Conservation (phyloP, 2,113 vertebrate species). For the Pagrus major region DNA sequence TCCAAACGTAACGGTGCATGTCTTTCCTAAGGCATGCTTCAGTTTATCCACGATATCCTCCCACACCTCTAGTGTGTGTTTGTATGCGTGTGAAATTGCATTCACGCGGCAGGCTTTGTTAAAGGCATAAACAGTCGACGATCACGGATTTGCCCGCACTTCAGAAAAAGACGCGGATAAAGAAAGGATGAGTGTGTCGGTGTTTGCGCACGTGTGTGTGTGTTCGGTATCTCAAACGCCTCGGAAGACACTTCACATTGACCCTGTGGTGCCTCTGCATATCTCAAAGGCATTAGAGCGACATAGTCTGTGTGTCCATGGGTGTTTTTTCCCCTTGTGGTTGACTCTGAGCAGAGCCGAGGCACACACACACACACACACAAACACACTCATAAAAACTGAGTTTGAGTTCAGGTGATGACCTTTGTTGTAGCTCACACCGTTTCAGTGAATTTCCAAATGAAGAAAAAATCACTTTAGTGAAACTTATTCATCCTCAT, state of each 20-base stretch:
- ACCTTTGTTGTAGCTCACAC: conserved; percentile 14
- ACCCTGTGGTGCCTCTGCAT: conserved; percentile 69
- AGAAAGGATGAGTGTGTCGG: conserved; percentile 70
- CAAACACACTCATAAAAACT: not conserved
- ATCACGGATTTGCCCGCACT: conserved; percentile 76
- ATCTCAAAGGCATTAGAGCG: conserved; percentile 71
- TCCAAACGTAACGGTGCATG: conserved; percentile 47
- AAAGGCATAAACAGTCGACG: conserved; percentile 76
- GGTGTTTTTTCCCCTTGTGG: conserved; percentile 7
- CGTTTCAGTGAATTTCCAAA: not conserved
- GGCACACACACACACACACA: not conserved
- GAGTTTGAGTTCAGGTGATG: not conserved
- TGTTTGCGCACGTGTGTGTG: conserved; percentile 51
- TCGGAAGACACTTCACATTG: conserved; percentile 66
- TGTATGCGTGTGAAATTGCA: conserved; percentile 56
- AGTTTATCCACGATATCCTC: conserved; percentile 38
- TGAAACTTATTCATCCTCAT: conserved; percentile 56
- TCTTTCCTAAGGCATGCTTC: conserved; percentile 36
- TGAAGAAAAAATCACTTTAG: not conserved
- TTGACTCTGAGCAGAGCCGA: conserved; percentile 6
- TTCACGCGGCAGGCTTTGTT: conserved; percentile 50
- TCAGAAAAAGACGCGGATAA: conserved; percentile 62
- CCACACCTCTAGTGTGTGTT: conserved; percentile 13
- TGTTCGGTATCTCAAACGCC: conserved; percentile 41
- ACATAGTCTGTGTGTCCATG: conserved; percentile 8